Evolutionary conservation across 2,888 invertebrate genomes (phyloP).

Genomic region (Hirtodrosophila cameraria): DNA sequence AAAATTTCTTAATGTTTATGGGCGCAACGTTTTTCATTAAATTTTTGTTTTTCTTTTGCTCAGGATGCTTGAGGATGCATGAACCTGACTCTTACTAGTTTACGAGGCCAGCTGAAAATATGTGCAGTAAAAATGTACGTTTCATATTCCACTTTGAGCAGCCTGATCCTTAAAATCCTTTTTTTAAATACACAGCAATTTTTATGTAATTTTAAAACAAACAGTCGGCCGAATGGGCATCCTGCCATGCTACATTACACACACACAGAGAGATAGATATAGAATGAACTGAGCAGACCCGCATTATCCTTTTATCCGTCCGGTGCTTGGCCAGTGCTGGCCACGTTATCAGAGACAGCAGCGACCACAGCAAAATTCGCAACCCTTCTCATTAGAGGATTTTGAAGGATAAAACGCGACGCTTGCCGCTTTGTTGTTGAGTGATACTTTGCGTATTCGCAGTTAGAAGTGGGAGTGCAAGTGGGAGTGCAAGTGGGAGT

Average conservation of each 20-base stretch:
- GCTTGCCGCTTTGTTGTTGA: slow-evolving; percentile 73
- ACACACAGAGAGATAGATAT: slow-evolving; percentile 9
- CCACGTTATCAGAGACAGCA: slow-evolving; percentile 73
- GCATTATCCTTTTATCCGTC: slow-evolving; percentile 81
- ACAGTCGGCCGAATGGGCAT: slow-evolving; percentile 40
- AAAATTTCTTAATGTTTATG: slow-evolving; percentile 79
- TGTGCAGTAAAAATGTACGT: slow-evolving; percentile 66
- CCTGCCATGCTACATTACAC: slow-evolving; percentile 67
- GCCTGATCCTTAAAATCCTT: slow-evolving; percentile 54
- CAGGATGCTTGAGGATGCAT: slow-evolving; percentile 16
- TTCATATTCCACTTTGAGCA: slow-evolving; percentile 58
- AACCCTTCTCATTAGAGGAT: slow-evolving; percentile 83
- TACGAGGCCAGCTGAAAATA: slow-evolving; percentile 72
- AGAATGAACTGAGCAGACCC: slow-evolving; percentile 50
- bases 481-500: not conserved
- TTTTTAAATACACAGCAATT: slow-evolving; percentile 67
- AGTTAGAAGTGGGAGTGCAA: not conserved
- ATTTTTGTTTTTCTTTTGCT: slow-evolving; percentile 45
- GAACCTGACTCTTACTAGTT: slow-evolving; percentile 74
- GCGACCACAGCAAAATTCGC: slow-evolving; percentile 74
- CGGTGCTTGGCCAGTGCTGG: slow-evolving; percentile 67
- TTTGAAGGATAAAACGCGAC: slow-evolving; percentile 77
- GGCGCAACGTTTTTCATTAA: slow-evolving; percentile 80
- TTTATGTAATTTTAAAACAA: slow-evolving; percentile 81
- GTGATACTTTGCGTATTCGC: slow-evolving; percentile 64